Evolutionary conservation across 1,140 invertebrate species (phyloP).

Genomic region (Megalopta genalis): DNA sequence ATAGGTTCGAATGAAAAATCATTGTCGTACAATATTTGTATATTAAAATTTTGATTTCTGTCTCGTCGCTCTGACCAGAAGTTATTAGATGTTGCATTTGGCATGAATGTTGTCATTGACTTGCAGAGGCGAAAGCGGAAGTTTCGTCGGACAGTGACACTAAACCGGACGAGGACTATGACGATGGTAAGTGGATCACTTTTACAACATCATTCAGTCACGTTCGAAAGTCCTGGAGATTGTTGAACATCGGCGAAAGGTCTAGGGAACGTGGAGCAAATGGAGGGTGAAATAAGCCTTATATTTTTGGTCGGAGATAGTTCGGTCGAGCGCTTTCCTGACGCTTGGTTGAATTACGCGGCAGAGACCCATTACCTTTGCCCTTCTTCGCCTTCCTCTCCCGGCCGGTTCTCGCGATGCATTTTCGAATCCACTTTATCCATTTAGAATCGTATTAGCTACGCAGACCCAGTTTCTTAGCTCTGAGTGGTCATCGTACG

Average conservation of each 20-base stretch:
- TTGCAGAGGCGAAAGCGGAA: conserved; percentile 78
- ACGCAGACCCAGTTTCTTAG: conserved; percentile 15
- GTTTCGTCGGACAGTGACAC: conserved; percentile 76
- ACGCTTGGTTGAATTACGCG: conserved; percentile 65
- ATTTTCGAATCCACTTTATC: conserved; percentile 55
- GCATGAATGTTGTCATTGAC: conserved; percentile 70
- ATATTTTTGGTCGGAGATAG: conserved; percentile 17
- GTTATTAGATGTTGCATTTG: conserved; percentile 43
- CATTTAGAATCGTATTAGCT: conserved; percentile 68
- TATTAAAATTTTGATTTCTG: background rate
- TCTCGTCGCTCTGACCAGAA: background rate
- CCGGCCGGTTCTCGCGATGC: background rate
- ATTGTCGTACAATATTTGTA: background rate
- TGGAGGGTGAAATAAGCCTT: conserved; percentile 34
- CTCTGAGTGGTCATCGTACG: conserved; percentile 13
- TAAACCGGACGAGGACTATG: conserved; percentile 70
- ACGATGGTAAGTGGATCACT: conserved; percentile 68
- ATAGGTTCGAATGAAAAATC: background rate
- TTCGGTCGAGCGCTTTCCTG: conserved; percentile 28
- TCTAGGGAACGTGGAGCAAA: conserved; percentile 18
- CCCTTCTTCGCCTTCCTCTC: background rate
- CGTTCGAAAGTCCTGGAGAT: conserved; percentile 4
- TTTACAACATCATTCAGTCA: background rate
- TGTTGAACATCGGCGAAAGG: background rate
- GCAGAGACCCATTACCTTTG: conserved; percentile 38